These are phyloP conservation scores for Dipodomys stephensi DNA, from an alignment of 2,113 vertebrate species.

Conservation along the genomic window DNA sequence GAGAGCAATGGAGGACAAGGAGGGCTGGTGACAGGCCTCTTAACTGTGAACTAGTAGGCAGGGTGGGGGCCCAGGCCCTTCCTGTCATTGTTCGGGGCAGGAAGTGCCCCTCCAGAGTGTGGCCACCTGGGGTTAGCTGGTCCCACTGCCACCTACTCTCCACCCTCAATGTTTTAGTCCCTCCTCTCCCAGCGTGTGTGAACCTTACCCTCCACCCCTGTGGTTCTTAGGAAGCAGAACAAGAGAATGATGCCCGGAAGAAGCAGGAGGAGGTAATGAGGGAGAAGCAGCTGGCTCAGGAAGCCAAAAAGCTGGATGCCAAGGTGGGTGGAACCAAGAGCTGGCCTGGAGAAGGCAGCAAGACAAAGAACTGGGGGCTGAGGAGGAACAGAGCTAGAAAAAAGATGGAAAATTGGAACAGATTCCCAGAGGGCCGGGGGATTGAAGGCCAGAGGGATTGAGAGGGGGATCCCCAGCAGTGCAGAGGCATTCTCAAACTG, in stretches of 20 bases:
- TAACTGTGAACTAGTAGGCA: constrained; percentile 71
- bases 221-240: constrained; percentile 92
- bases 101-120: constrained; percentile 79
- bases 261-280: constrained; percentile 97
- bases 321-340: constrained; percentile 89
- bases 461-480: not conserved
- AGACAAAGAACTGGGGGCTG: not conserved
- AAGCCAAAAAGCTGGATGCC: constrained; percentile 96
- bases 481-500: not conserved
- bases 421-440: not conserved
- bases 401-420: not conserved
- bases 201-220: not conserved
- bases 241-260: constrained; percentile 94
- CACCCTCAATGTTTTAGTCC: constrained; percentile 27
- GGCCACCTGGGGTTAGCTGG: constrained; percentile 74
- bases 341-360: not conserved
- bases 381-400: not conserved
- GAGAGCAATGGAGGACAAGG: constrained; percentile 1
- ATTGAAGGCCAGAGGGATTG: not conserved
- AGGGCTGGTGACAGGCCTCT: constrained; percentile 45
- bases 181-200: constrained; percentile 10
- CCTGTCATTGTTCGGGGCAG: constrained; percentile 82
- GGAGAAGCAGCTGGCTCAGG: constrained; percentile 96
- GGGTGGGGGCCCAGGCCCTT: constrained; percentile 78
- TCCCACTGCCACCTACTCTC: constrained; percentile 69